A percentile compares a stretch with the other conserved stretches of the same genome.
Conservation (phyloP, 2,888 invertebrate genomes). For the Coenonympha glycerion region DNA sequence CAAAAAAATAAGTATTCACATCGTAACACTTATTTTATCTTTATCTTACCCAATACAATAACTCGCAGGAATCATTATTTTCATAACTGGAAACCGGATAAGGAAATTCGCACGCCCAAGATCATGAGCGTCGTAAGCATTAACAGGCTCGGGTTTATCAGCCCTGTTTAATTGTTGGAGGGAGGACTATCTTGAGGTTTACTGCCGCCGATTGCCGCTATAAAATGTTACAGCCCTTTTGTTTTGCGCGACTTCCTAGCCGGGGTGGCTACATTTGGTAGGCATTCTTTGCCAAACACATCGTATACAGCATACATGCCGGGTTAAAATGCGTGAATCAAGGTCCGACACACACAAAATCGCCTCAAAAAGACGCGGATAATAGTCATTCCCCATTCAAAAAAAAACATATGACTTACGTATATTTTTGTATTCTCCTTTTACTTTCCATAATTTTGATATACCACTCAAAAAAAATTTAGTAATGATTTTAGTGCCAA, state of each 20-base stretch:
- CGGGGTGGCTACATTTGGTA: neutral
- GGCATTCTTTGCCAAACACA: neutral
- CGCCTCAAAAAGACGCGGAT: no score
- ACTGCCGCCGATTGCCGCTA: conserved; percentile 53
- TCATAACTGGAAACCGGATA: conserved; percentile 7
- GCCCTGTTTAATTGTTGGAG: conserved; percentile 60
- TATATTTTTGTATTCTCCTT: no score
- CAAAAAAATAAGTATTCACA: no score
- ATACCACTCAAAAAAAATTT: no score
- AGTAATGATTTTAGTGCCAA: no score
- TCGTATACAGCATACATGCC: neutral
- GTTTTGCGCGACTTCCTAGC: conserved; percentile 33
- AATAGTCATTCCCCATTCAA: no score
- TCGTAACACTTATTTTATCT: neutral
- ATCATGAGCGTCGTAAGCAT: conserved; percentile 3
- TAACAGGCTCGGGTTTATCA: conserved; percentile 46
- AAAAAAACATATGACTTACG: no score
- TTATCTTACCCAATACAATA: neutral
- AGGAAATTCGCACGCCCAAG: conserved; percentile 8
- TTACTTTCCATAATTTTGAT: no score
- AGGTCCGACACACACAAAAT: no score
- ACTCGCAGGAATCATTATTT: neutral
- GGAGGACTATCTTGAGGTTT: conserved; percentile 58
- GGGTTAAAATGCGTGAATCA: no score
- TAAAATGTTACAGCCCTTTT: conserved; percentile 64